phyloP scores from a whole-genome alignment of 2,797 vertebrate species.

The Alca torda region DNA sequence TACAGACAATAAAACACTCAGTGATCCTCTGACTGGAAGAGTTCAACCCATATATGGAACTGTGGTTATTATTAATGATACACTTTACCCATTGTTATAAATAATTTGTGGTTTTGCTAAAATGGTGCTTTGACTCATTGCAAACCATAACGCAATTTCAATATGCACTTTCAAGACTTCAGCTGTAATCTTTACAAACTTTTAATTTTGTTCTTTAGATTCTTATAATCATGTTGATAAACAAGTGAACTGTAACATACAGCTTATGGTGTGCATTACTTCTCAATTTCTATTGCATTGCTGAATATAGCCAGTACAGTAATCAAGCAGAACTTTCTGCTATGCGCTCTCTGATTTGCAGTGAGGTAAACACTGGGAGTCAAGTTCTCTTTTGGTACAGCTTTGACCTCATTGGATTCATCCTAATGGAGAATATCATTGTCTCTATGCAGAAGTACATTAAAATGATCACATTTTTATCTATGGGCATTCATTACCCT shows the following conservation, averaged over 20 bases:
- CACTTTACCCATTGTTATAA: background rate
- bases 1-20: background rate
- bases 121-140: background rate
- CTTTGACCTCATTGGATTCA: background rate
- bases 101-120: conserved; percentile 21
- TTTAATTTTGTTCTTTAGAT: conserved; percentile 36
- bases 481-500: conserved; percentile 23
- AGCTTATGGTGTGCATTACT: conserved; percentile 17
- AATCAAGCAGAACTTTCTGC: conserved; percentile 7
- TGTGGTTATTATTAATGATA: background rate
- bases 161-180: conserved; percentile 26
- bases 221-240: conserved; percentile 27
- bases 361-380: background rate
- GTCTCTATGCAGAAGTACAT: background rate
- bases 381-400: background rate
- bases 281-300: conserved; percentile 9
- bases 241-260: background rate
- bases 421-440: background rate
- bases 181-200: conserved; percentile 2
- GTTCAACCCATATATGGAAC: background rate
- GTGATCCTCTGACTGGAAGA: background rate
- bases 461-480: background rate
- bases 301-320: background rate
- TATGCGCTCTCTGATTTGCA: background rate
- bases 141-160: background rate